A percentile compares a stretch with the other conserved stretches of the same genome.
Evolutionary conservation across 1,140 invertebrate genomes (phyloP).

Genomic region (Trinorchestia longiramus): DNA sequence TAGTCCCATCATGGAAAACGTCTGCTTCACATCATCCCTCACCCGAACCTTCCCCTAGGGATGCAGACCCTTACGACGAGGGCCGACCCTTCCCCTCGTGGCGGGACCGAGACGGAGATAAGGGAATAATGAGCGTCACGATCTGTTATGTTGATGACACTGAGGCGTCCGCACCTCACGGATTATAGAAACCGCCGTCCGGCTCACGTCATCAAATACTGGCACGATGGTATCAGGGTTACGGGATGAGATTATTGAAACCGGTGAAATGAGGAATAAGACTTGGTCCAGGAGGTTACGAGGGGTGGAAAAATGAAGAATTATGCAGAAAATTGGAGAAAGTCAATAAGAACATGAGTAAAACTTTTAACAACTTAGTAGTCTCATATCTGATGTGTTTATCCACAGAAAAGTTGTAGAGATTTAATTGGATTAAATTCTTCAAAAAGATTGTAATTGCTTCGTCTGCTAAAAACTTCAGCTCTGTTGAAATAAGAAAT

Average conservation of each 20-base stretch:
- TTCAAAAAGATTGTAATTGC: too few relatives aligned
- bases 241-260: not conserved
- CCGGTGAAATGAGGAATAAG: not conserved
- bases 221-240: not conserved
- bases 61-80: not conserved
- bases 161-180: slow-evolving; percentile 35
- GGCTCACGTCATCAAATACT: not conserved
- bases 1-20: not conserved
- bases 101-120: not conserved
- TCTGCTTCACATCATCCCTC: slow-evolving; percentile 19
- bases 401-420: too few relatives aligned
- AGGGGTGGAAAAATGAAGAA: not conserved
- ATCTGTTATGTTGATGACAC: slow-evolving; percentile 52
- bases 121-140: slow-evolving; percentile 46
- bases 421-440: too few relatives aligned
- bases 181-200: slow-evolving; percentile 11
- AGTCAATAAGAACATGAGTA: not conserved
- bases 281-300: too few relatives aligned
- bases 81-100: not conserved
- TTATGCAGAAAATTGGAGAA: not conserved
- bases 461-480: too few relatives aligned
- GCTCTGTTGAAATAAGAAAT: too few relatives aligned
- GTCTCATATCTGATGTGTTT: not conserved
- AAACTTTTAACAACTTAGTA: not conserved
- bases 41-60: not conserved